Conservation (phyloP, 2,888 invertebrate species). For the Dorcus hopei region DNA sequence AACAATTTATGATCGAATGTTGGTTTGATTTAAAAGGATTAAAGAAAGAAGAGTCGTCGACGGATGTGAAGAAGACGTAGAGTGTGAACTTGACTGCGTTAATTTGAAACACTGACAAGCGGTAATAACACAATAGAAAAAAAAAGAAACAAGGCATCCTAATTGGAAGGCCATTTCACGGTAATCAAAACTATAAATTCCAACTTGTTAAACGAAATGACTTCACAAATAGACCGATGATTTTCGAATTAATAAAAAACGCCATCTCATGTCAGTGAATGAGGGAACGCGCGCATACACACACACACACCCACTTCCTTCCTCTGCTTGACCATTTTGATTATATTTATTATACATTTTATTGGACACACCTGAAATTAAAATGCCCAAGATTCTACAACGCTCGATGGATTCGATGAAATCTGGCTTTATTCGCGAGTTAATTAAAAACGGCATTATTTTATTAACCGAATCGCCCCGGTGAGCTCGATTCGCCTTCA, state of each 20-base stretch:
- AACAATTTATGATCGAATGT: no score
- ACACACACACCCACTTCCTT: constrained; percentile 28
- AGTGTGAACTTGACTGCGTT: no score
- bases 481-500: no score
- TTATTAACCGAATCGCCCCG: no score
- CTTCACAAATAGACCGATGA: not conserved
- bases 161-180: constrained; percentile 11
- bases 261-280: constrained; percentile 39
- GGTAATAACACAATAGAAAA: constrained; percentile 1
- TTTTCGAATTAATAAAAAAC: constrained; percentile 29
- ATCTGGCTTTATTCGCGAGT: no score
- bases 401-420: no score
- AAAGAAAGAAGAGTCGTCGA: no score
- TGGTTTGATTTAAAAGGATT: no score
- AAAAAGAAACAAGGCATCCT: constrained; percentile 4
- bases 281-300: constrained; percentile 22
- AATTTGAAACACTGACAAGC: constrained; percentile 3
- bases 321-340: not conserved
- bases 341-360: no score
- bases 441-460: no score
- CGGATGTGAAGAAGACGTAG: not conserved
- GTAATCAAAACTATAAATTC: constrained; percentile 11
- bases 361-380: no score
- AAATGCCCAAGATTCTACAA: no score
- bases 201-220: constrained; percentile 4